Percentiles rank a stretch among this genome's conserved stretches.
These are phyloP conservation scores for Halcyon badia DNA, from an alignment of 2,797 vertebrate species.

Conservation along the genomic window DNA sequence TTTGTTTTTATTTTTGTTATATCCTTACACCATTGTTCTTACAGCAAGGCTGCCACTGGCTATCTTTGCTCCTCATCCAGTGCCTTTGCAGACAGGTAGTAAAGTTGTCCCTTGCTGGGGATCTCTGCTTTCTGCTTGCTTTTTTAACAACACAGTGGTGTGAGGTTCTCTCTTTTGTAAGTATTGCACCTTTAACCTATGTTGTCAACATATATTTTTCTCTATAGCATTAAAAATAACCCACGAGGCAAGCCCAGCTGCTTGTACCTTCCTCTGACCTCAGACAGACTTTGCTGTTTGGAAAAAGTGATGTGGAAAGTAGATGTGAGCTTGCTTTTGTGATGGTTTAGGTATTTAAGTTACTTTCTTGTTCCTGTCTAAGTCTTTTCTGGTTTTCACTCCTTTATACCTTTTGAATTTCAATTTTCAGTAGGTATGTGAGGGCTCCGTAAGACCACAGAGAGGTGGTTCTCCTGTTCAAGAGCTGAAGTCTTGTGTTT, in stretches of 20 bases:
- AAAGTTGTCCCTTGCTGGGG: background rate
- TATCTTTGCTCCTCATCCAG: fast-evolving
- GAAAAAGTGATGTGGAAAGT: background rate
- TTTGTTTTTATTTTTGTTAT: background rate
- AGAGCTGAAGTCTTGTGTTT: background rate
- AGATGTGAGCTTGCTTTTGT: background rate
- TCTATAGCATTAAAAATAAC: background rate
- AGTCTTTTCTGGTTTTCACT: background rate
- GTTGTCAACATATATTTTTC: background rate
- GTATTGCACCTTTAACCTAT: background rate
- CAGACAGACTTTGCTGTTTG: background rate
- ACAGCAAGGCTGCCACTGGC: fast-evolving
- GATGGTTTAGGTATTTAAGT: background rate
- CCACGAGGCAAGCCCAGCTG: background rate
- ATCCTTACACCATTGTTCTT: fast-evolving
- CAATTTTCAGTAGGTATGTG: background rate
- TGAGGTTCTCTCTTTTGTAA: background rate
- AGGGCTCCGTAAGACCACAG: fast-evolving
- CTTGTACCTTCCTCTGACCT: background rate
- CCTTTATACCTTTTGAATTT: background rate
- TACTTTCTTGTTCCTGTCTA: background rate
- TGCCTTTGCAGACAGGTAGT: background rate
- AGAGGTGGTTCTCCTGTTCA: background rate
- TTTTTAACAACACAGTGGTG: background rate
- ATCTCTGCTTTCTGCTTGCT: background rate